phyloP scores from a whole-genome alignment of 2,888 invertebrate species.

The Rhogogaster chlorosoma region DNA sequence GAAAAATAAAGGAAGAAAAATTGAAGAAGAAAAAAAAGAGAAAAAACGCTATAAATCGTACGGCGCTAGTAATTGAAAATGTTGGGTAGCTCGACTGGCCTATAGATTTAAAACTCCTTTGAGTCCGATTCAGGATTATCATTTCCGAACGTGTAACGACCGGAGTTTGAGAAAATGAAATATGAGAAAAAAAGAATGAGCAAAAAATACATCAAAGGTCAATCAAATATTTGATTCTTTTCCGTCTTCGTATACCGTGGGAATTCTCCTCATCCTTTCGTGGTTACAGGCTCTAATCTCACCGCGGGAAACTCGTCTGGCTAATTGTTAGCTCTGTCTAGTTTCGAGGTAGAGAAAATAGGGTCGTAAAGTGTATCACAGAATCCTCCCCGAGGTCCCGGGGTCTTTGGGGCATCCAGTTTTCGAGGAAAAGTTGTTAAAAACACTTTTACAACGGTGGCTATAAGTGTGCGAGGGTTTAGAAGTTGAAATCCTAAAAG shows the following conservation, averaged over 20 bases:
- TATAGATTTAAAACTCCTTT: neutral
- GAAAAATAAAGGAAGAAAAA: neutral
- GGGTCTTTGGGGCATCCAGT: neutral
- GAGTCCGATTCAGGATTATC: neutral
- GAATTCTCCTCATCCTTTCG: neutral
- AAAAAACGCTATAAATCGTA: constrained; percentile 2
- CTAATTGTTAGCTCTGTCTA: constrained; percentile 2
- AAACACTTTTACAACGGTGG: neutral
- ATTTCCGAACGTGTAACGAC: neutral
- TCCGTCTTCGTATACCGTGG: neutral
- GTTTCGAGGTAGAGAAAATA: neutral
- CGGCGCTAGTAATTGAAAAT: constrained; percentile 34
- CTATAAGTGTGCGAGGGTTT: no score
- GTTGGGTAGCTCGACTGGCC: neutral
- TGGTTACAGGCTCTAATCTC: neutral
- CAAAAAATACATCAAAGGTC: neutral
- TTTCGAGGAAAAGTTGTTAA: neutral
- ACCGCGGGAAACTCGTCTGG: neutral
- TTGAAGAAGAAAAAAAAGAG: neutral
- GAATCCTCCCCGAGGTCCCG: neutral
- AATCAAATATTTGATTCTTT: neutral
- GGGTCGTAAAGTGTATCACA: constrained; percentile 27
- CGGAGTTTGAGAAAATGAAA: neutral
- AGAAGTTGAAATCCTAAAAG: neutral
- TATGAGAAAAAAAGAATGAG: neutral